Percentiles rank a stretch among this genome's conserved stretches.
Conservation (phyloP, 2,888 invertebrate genomes). For the Dicyrtoma fusca region DNA sequence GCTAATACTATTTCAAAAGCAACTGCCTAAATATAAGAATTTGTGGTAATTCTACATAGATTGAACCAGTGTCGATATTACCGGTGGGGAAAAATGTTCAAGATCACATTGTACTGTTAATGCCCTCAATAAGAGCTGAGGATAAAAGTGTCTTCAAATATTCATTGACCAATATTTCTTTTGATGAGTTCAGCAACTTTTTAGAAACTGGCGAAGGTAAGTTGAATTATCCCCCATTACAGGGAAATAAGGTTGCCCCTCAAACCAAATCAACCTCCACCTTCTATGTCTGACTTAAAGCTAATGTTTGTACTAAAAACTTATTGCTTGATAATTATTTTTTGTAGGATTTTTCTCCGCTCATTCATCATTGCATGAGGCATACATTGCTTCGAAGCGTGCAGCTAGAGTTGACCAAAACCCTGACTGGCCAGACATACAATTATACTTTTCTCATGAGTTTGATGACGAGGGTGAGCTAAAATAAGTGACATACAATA, state of each 20-base stretch:
- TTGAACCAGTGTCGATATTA: background rate
- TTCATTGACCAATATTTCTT: background rate
- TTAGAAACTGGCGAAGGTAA: slow-evolving; percentile 13
- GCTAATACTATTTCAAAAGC: no score
- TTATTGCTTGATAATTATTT: background rate
- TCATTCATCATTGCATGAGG: background rate
- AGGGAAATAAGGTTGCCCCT: no score
- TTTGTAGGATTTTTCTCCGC: background rate
- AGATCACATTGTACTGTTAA: slow-evolving; percentile 3
- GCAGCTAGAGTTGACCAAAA: background rate
- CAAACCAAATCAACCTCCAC: no score
- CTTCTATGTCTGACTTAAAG: no score
- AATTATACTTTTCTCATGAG: slow-evolving; percentile 10
- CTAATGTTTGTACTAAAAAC: background rate
- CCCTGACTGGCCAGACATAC: slow-evolving; percentile 19
- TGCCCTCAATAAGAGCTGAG: background rate
- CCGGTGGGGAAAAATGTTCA: slow-evolving; percentile 15
- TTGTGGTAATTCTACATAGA: slow-evolving; percentile 5
- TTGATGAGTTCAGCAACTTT: background rate
- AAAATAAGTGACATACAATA: no score
- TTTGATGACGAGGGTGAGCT: background rate
- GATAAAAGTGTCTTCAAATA: slow-evolving; percentile 14
- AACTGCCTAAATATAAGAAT: no score
- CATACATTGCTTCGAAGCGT: slow-evolving; percentile 18
- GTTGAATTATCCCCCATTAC: no score